Base-by-base conservation (phyloP, 2,113 vertebrate species). In the Mustela nigripes region DNA sequence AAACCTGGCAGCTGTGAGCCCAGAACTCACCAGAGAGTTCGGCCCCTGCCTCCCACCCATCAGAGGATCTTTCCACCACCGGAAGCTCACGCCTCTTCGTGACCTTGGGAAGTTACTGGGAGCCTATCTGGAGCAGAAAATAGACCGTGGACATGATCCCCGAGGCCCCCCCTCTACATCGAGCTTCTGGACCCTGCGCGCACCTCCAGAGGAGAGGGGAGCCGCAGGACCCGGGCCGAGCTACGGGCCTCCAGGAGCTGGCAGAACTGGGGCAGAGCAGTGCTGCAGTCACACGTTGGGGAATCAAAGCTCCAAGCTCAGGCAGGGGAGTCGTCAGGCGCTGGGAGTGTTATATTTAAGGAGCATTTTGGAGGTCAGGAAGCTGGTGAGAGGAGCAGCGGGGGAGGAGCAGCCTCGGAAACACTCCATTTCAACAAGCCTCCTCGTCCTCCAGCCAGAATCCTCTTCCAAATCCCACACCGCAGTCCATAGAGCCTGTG, bases 281-380 rank as follows among this genome's bases (percentile, higher is more conserved):
- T 56, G 84, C 98, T 91, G 97, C 97, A 98, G 96, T 98, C 97
- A 97, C 97, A 97, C 90, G 33, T 80, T 83, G 81, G 97, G 98
- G 95, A 98, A 80, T 88, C 92, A 94, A 74, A 94, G 97, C 97
- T 97, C 95, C 67, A 1, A 19, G 80, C 97, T 96, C 97, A 28
- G 84, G 96, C 97, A 96, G 94, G 69, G 94, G 95, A 95, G 96
- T 63, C 65, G 28, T 67, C 97, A 95, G 97, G 96, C 63, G 31
- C 91, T 33, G 83, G 58, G 93, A 79, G 94, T 95, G 97, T 96
- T 97, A 98, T 98, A 98, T 98, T 98, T 98, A 98, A 98, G 97
- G 96, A 96, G 96, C 88, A 3, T 94, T 97, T 96, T 97, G 95
- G 97, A 98, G 98, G 98, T 98, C 98, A 97, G 97, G 93, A 95